phyloP scores from a whole-genome alignment of 2,888 invertebrate species.

The Microctonus aethiopoides region DNA sequence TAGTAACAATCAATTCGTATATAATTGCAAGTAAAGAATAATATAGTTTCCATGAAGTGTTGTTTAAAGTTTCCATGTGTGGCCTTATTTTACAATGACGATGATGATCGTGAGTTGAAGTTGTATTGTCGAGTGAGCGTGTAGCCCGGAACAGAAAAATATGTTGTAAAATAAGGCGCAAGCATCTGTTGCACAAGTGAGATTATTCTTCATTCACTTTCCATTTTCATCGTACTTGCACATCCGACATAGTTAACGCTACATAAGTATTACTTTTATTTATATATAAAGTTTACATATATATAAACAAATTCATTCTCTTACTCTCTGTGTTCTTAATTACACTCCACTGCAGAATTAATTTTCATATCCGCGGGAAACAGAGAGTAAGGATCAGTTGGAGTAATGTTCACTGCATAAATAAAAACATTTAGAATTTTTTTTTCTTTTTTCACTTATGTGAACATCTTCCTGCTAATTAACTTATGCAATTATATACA shows the following conservation, averaged over 20 bases:
- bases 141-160: slow-evolving; percentile 44
- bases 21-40: neutral
- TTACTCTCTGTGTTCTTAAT: neutral
- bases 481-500: slow-evolving; percentile 41
- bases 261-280: slow-evolving; percentile 35
- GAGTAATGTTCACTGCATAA: neutral
- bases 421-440: neutral
- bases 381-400: neutral
- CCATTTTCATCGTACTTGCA: slow-evolving; percentile 53
- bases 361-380: slow-evolving; percentile 45
- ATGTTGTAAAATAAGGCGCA: slow-evolving; percentile 44
- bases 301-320: slow-evolving; percentile 16
- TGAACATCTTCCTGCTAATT: slow-evolving; percentile 42
- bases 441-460: slow-evolving; percentile 19
- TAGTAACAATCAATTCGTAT: neutral
- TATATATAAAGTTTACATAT: no score
- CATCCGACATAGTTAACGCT: slow-evolving; percentile 50
- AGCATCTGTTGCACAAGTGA: slow-evolving; percentile 33
- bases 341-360: neutral
- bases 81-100: slow-evolving; percentile 22
- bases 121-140: slow-evolving; percentile 21
- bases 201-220: slow-evolving; percentile 54
- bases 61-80: neutral
- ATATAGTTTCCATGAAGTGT: neutral
- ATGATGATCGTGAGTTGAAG: slow-evolving; percentile 11